phyloP scores from a whole-genome alignment of 2,113 vertebrate species.

The Cyprinus carpio region DNA sequence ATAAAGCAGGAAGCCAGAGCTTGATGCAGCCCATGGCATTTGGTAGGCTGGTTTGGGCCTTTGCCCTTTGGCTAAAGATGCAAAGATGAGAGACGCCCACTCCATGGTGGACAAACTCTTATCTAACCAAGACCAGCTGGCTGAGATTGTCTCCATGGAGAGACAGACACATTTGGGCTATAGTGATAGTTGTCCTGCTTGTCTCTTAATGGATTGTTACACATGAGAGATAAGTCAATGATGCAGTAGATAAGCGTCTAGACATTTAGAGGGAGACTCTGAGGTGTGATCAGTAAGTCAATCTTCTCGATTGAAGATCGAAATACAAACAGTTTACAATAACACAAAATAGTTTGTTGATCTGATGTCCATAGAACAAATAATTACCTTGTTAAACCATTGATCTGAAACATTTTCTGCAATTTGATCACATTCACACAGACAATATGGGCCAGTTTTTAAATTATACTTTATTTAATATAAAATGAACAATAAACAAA shows the following conservation, averaged over 20 bases:
- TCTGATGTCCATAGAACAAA: neutral
- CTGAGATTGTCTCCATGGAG: conserved; percentile 29
- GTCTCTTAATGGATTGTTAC: conserved; percentile 43
- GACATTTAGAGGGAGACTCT: conserved; percentile 31
- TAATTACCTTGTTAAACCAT: neutral
- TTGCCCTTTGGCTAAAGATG: conserved; percentile 42
- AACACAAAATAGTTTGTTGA: neutral
- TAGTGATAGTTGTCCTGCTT: conserved; percentile 1
- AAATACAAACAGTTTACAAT: conserved; percentile 18
- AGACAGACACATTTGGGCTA: conserved; percentile 40
- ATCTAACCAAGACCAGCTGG: conserved; percentile 43
- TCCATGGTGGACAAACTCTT: conserved; percentile 42
- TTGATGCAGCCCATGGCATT: conserved; percentile 25
- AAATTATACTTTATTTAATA: conserved; percentile 84
- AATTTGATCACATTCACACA: neutral
- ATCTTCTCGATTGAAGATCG: neutral
- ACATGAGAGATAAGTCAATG: conserved; percentile 49
- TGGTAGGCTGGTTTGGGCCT: conserved; percentile 10
- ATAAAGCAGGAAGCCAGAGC: neutral
- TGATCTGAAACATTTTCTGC: neutral
- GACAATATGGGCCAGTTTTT: conserved; percentile 61
- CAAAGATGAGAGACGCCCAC: conserved; percentile 36
- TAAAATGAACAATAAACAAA: conserved; percentile 82
- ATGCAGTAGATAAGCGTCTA: conserved; percentile 12
- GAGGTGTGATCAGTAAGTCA: conserved; percentile 13